A percentile compares a stretch with the other conserved stretches of the same genome.
phyloP scores from a whole-genome alignment of 1,140 invertebrate genomes.

The Homalodisca vitripennis region DNA sequence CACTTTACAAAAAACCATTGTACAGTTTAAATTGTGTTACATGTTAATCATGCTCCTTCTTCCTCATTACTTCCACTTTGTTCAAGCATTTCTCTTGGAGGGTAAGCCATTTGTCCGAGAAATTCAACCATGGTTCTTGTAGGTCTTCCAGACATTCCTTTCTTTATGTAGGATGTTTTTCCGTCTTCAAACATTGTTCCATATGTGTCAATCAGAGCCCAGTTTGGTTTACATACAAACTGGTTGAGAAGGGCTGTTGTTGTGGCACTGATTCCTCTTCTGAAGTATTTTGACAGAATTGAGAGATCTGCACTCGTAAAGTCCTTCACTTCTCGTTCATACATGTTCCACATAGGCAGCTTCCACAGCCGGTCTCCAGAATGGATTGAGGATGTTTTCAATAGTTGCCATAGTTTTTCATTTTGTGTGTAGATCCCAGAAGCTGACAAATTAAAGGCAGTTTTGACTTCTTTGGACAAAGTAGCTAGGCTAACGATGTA shows the following conservation, averaged over 20 bases:
- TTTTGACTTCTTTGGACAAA: slow-evolving; percentile 57
- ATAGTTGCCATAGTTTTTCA: slow-evolving; percentile 43
- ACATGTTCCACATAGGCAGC: slow-evolving; percentile 57
- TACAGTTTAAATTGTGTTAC: too few relatives aligned
- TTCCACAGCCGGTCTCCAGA: slow-evolving; percentile 60
- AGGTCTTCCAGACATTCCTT: slow-evolving; percentile 77
- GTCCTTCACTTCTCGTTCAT: slow-evolving; percentile 39
- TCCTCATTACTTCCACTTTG: neutral
- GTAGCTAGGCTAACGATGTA: slow-evolving; percentile 64
- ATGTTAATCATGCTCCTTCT: neutral
- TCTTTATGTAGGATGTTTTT: slow-evolving; percentile 66
- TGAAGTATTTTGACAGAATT: slow-evolving; percentile 13
- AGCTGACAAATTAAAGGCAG: slow-evolving; percentile 55
- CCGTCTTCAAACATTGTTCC: slow-evolving; percentile 56
- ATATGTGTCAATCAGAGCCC: slow-evolving; percentile 60
- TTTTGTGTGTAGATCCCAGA: slow-evolving; percentile 59
- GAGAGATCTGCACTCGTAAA: slow-evolving; percentile 10
- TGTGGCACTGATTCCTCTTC: slow-evolving; percentile 52
- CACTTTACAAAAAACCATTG: too few relatives aligned
- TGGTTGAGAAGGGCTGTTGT: slow-evolving; percentile 60
- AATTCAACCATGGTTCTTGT: slow-evolving; percentile 80
- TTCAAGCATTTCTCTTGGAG: slow-evolving; percentile 20
- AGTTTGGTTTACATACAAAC: slow-evolving; percentile 55
- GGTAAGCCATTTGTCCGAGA: slow-evolving; percentile 49
- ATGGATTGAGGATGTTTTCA: too few relatives aligned